Base-by-base conservation (phyloP, 2,888 invertebrate genomes). In the Choristoneura rosaceana region DNA sequence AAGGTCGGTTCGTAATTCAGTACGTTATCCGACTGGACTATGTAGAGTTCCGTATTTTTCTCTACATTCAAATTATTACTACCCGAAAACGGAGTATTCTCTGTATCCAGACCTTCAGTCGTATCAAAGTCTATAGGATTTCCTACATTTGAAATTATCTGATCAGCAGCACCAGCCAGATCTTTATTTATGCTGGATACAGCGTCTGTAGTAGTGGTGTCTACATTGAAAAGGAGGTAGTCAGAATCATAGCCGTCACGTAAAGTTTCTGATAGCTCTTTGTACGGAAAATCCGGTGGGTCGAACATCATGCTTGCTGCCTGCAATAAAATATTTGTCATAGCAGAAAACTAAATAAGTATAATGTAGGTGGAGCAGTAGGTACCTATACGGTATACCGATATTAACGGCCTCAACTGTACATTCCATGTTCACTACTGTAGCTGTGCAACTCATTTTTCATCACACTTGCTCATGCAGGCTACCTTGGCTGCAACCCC, bases 211-310 rank as follows among this genome's bases (percentile, higher is more conserved):
- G 76, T 68, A 12, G 76, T 58, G n/a, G 80, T 70, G 25, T 82
- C 84, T 52, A 81, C 83, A 61, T 76, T 86, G 50, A 90, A 87
- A n/a, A 92, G 80, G 70, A 92, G 81, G 74, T 89, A 87, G 67
- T 89, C 88, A 9, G 88, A 71, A 65, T 85, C 89, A 74, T 90
- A 92, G 47, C 88, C 84, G 75, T 91, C 91, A 73, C 80, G 76
- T 52, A 88, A 75, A 33, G 82, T 81, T 59, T 88, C 87, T 15
- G 89, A 82, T 75, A 92, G 77, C 68, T 93, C 93, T 79, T 89
- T 93, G 74, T 89, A 93, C 0, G 93, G 91, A 71, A 87, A 93
- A 78, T 93, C 93, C n/a, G 92, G 90, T 71, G 93, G 92, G 82
- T 93, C 93, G 76, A 92, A 94, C 93, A 94, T 93, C 90, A 90